Conservation (phyloP, 1,140 invertebrate species). For the Heliconius congener region DNA sequence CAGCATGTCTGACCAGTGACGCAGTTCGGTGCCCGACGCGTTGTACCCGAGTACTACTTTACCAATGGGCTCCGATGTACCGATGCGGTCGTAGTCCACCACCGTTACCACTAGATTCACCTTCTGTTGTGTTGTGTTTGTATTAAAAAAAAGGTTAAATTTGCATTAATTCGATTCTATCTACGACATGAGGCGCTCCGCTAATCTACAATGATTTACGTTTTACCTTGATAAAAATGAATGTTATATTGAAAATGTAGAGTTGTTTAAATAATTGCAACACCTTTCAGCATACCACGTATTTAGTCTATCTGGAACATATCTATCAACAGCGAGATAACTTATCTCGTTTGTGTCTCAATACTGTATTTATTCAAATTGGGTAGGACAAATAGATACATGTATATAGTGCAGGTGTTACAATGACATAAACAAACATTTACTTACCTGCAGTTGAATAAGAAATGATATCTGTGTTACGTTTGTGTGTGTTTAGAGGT, state of each 20-base stretch:
- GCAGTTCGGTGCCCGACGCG: conserved; percentile 97
- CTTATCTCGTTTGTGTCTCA: background rate
- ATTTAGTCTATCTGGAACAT: background rate
- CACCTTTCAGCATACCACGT: background rate
- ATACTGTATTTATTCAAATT: background rate
- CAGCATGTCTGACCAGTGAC: conserved; percentile 99
- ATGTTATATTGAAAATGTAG: background rate
- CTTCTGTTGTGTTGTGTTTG: conserved; percentile 88
- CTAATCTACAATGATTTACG: conserved; percentile 1
- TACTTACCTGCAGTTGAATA: conserved; percentile 4
- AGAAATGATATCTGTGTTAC: conserved; percentile 28
- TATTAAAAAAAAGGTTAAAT: conserved; percentile 26
- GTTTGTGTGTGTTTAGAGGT: conserved; percentile 31
- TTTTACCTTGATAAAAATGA: background rate
- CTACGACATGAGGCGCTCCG: conserved; percentile 1
- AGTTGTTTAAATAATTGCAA: conserved; percentile 6
- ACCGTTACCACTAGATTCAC: conserved; percentile 99
- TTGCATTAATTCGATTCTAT: background rate
- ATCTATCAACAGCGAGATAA: background rate
- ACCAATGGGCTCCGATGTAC: conserved; percentile 99
- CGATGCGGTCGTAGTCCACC: conserved; percentile 99
- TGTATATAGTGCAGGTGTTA: background rate
- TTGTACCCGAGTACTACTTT: conserved; percentile 98
- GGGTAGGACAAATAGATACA: background rate
- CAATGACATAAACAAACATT: background rate